These are phyloP conservation scores for Poeciliopsis presidionis DNA, from an alignment of 2,797 vertebrate species.

Conservation along the genomic window DNA sequence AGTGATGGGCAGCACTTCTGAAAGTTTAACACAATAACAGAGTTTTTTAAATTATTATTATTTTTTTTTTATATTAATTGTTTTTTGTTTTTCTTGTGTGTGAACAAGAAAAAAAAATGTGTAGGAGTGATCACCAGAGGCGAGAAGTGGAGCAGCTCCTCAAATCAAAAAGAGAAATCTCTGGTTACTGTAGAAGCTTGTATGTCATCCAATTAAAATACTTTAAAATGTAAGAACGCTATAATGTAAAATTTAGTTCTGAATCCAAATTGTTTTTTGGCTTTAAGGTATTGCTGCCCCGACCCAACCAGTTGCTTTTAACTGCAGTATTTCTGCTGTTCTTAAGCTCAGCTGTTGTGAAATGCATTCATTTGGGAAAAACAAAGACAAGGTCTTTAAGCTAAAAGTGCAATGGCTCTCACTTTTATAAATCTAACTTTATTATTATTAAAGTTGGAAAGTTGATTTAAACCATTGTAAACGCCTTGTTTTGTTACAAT, in stretches of 20 bases:
- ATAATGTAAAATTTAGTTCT: neutral
- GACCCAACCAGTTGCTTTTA: neutral
- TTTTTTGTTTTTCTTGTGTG: neutral
- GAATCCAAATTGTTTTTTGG: neutral
- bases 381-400: neutral
- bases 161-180: neutral
- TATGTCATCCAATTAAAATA: neutral
- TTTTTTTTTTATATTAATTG: neutral
- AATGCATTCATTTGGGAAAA: neutral
- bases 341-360: neutral
- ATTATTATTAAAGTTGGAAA: neutral
- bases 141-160: neutral
- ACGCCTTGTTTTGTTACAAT: neutral
- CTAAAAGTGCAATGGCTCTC: neutral
- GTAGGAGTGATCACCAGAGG: neutral
- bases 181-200: neutral
- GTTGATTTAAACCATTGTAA: neutral
- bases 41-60: neutral
- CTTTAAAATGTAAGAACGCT: neutral
- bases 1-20: neutral
- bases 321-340: neutral
- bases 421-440: neutral
- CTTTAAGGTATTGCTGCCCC: neutral
- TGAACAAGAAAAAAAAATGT: neutral
- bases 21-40: neutral